A percentile compares a stretch with the other conserved stretches of the same genome.
These are phyloP conservation scores for Phengaris alcon DNA, from an alignment of 2,888 invertebrate species.

Conservation along the genomic window DNA sequence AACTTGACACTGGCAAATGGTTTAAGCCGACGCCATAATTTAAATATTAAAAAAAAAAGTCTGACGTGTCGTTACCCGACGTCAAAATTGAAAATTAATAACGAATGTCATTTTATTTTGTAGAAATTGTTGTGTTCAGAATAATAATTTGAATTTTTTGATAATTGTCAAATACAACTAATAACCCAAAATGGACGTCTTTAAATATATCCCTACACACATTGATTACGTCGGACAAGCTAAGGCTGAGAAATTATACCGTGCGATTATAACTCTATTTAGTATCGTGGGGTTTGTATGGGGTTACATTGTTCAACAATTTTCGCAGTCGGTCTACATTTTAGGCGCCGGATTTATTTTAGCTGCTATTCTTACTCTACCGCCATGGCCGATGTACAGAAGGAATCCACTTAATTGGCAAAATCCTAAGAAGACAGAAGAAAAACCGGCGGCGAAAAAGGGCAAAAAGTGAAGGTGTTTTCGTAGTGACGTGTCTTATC, in stretches of 20 bases:
- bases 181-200: slow-evolving; percentile 62
- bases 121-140: slow-evolving; percentile 2
- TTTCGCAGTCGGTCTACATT: slow-evolving; percentile 96
- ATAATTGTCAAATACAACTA: neutral
- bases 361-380: slow-evolving; percentile 91
- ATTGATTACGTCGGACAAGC: slow-evolving; percentile 94
- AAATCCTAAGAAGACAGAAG: slow-evolving; percentile 80
- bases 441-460: slow-evolving; percentile 71
- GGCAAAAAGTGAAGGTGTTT: slow-evolving; percentile 66
- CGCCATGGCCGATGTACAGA: slow-evolving; percentile 98
- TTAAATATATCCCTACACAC: slow-evolving; percentile 72
- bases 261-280: slow-evolving; percentile 93
- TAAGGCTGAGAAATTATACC: slow-evolving; percentile 91
- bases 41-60: neutral
- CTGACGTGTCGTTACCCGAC: slow-evolving; percentile 28
- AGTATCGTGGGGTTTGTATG: slow-evolving; percentile 94
- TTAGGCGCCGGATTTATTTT: slow-evolving; percentile 93
- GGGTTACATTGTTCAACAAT: slow-evolving; percentile 96
- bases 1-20: no score
- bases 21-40: no score
- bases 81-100: neutral
- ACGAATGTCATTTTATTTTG: neutral
- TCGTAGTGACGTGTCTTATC: slow-evolving; percentile 36
- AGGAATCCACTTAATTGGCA: slow-evolving; percentile 94
- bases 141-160: neutral